A percentile compares a stretch with the other conserved stretches of the same genome.
Evolutionary conservation across 1,140 invertebrate genomes (phyloP).

Genomic region (Drosophila truncata): DNA sequence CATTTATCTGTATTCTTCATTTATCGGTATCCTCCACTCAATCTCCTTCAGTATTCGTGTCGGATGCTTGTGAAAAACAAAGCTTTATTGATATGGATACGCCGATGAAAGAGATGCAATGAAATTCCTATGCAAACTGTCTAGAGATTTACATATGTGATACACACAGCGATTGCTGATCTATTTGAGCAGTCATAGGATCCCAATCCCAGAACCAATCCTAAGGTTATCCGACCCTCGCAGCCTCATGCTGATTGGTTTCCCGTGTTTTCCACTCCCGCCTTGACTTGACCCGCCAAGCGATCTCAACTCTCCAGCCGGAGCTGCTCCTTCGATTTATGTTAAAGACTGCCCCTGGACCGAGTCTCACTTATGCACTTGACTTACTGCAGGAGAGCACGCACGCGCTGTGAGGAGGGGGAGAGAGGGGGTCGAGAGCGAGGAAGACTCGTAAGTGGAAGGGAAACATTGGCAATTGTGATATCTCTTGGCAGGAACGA

Average conservation of each 20-base stretch:
- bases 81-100: constrained; percentile 13
- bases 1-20: too few species aligned
- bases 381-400: constrained; percentile 71
- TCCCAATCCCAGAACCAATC: constrained; percentile 9
- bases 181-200: constrained; percentile 34
- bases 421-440: background rate
- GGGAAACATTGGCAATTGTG: constrained; percentile 58
- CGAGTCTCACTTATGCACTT: constrained; percentile 19
- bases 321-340: constrained; percentile 43
- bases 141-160: constrained; percentile 27
- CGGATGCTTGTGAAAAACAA: constrained; percentile 7
- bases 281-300: constrained; percentile 12
- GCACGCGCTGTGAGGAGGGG: constrained; percentile 26
- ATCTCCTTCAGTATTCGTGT: constrained; percentile 1
- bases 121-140: constrained; percentile 17
- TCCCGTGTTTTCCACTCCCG: constrained; percentile 24
- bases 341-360: constrained; percentile 46
- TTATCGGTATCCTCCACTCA: background rate
- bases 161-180: constrained; percentile 31
- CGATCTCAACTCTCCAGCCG: constrained; percentile 30
- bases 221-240: constrained; percentile 29
- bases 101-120: background rate
- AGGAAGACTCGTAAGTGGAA: constrained; percentile 4
- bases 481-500: constrained; percentile 74
- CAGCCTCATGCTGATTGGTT: constrained; percentile 10